phyloP scores from a whole-genome alignment of 2,888 invertebrate genomes.

The Cheilosia scutellata region DNA sequence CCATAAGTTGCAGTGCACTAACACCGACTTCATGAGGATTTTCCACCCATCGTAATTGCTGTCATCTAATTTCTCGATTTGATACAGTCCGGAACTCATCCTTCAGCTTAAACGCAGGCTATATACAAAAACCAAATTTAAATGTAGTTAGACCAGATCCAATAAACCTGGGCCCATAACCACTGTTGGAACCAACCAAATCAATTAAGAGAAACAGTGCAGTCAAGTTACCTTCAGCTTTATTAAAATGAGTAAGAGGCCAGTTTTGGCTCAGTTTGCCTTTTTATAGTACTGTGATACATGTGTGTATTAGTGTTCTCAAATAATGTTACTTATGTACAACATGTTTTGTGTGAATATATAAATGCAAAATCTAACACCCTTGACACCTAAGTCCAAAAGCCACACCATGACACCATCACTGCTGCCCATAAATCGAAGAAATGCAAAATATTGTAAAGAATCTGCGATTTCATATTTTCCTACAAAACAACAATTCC shows the following conservation, averaged over 20 bases:
- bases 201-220: no score
- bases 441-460: no score
- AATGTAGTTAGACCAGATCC: neutral
- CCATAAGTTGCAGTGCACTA: no score
- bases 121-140: neutral
- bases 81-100: neutral
- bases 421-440: no score
- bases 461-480: no score
- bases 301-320: neutral
- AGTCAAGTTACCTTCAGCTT: neutral
- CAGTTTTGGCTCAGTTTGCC: neutral
- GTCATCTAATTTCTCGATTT: constrained; percentile 4
- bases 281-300: neutral
- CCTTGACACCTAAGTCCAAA: no score
- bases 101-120: neutral
- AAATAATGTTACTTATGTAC: neutral
- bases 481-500: no score
- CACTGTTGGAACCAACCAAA: neutral
- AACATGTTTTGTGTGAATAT: neutral
- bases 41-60: constrained; percentile 14
- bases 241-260: neutral
- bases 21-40: neutral
- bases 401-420: no score
- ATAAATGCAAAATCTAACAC: neutral
- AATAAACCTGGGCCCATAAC: neutral